Evolutionary conservation across 2,888 invertebrate species (phyloP).

Genomic region (Stictocephala bisonia): DNA sequence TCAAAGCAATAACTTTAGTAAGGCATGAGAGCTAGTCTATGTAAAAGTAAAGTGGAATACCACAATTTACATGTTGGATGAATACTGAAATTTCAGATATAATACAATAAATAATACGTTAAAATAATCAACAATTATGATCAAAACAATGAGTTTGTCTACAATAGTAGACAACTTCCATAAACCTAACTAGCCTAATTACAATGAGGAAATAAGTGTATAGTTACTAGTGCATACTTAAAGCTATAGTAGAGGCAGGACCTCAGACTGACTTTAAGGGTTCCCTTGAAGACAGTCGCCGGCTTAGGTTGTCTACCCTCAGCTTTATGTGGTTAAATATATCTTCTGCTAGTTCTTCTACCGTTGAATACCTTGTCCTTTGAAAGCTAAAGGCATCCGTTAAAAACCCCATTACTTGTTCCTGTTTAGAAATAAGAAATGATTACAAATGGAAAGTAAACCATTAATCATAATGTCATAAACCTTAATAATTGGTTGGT

Average conservation of each 20-base stretch:
- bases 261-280: background rate
- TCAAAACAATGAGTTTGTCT: too few species aligned
- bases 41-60: too few species aligned
- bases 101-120: too few species aligned
- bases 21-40: too few species aligned
- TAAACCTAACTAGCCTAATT: too few species aligned
- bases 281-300: constrained; percentile 32
- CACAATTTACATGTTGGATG: too few species aligned
- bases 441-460: background rate
- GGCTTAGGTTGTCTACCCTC: constrained; percentile 75
- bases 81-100: too few species aligned
- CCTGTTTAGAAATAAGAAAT: constrained; percentile 66
- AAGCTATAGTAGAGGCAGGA: background rate
- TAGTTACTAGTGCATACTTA: constrained; percentile 2
- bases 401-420: constrained; percentile 90
- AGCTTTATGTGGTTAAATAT: constrained; percentile 80
- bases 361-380: constrained; percentile 85
- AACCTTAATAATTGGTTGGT: background rate
- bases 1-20: too few species aligned
- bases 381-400: constrained; percentile 94
- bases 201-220: too few species aligned
- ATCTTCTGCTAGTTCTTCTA: constrained; percentile 89
- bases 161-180: too few species aligned
- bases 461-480: background rate
- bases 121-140: too few species aligned